These are phyloP conservation scores for Athrips mouffetella DNA, from an alignment of 2,888 invertebrate species.

Conservation along the genomic window DNA sequence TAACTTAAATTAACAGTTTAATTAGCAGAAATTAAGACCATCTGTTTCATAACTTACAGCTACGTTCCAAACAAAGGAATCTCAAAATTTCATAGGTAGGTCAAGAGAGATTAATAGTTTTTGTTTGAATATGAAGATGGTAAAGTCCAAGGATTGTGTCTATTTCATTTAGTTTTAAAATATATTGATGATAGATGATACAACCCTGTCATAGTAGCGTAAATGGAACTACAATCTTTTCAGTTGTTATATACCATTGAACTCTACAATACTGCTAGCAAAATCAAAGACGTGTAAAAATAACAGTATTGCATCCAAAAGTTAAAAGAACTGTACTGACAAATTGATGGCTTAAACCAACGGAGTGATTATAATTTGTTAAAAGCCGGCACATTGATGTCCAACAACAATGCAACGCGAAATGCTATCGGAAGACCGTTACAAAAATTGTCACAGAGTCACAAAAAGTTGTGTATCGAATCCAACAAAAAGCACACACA, in stretches of 20 bases:
- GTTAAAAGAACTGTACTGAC: too few relatives aligned
- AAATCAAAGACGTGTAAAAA: too few relatives aligned
- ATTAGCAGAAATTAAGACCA: constrained; percentile 13
- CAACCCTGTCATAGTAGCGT: too few relatives aligned
- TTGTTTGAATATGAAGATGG: neutral
- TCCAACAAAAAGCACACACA: constrained; percentile 42
- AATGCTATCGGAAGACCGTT: constrained; percentile 39
- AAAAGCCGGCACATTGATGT: neutral
- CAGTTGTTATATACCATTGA: too few relatives aligned
- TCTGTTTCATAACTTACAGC: neutral
- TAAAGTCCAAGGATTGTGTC: too few relatives aligned
- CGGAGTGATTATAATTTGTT: too few relatives aligned
- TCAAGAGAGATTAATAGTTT: neutral
- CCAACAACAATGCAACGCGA: constrained; percentile 10
- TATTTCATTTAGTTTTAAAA: too few relatives aligned
- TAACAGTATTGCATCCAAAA: too few relatives aligned
- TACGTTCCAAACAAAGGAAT: neutral
- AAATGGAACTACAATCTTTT: too few relatives aligned
- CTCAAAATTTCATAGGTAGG: neutral
- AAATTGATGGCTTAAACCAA: neutral
- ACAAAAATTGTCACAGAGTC: constrained; percentile 50
- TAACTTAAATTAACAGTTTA: constrained; percentile 13
- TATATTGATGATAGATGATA: too few relatives aligned
- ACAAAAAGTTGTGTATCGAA: constrained; percentile 52
- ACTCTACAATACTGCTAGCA: neutral